Evolutionary conservation across 2,888 invertebrate genomes (phyloP), one percentile per base, ranked within the genome.

Genomic region (Helicoverpa assulta): DNA sequence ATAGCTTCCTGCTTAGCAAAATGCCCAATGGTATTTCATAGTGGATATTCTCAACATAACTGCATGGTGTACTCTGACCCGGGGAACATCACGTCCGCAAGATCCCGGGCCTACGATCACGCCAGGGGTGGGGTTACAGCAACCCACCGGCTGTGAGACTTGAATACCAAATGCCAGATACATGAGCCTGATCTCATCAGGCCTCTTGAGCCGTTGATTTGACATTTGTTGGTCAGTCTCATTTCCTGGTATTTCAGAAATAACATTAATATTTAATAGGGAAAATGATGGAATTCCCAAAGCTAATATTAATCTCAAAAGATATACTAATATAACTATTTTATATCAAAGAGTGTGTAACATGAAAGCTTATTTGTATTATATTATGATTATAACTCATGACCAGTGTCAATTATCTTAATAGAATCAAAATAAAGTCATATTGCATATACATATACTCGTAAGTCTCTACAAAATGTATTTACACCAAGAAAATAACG

Each of bases 61-160:
- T 52, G 33, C 52, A 55, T 40, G 14, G n/a, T 57, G 54, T 54
- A 66, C 26, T 67, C 56, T 57, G 56, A 60, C 62, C 57, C 50
- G 62, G 59, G 69, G 82, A 76, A 73, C 67, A 70, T 86, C 88
- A 88, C 88, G 88, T 86, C 80, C 85, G 81, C 66, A 66, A 78
- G 80, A 83, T 80, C 81, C 80, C 73, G 72, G 67, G 81, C 80
- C 86, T 82, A 79, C 85, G 77, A 83, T 85, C 85, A 83, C 81
- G 70, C 80, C 73, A 53, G 66, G 76, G 72, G 74, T 64, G 74
- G 65, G 75, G 71, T 78, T 66, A 62, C 51, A 70, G 76, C 69
- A 61, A 55, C 77, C 70, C 80, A 58, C 76, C 64, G 60, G 58
- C 61, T 73, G 61, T 85, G 82, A 83, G 87, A 80, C 76, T 72